Base-by-base conservation (phyloP, 2,113 vertebrate genomes). In the Xiphorhynchus elegans region DNA sequence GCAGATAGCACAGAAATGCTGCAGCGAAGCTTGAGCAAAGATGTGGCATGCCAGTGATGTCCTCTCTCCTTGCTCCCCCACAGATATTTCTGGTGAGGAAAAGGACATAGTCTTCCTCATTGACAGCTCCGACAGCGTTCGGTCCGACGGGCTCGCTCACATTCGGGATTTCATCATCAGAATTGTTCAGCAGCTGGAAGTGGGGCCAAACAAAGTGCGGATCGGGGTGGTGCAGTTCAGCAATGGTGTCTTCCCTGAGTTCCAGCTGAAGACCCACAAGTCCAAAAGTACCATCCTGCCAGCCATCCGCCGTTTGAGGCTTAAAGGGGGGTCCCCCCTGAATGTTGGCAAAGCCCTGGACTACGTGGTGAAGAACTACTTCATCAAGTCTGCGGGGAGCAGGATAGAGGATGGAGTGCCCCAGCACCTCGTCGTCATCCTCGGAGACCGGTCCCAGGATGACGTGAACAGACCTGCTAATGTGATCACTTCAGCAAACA, bases 71-170 rank as follows among this genome's bases (percentile, higher is more conserved):
- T 9, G 0, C 4, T 67, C 31, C 14, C 16, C 63, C 15, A 16
- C 77, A 98, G 98, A 14, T 2, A 17, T 94, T 12, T 95, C 98
- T 82, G 96, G 98, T 35, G 98, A 98, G 2, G 99, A 96, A 56
- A 99, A 98, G 9, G 99, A 99, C 95, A 97, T 99, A 7, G 97
- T 99, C 62, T 99, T 99, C 96, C 98, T 99, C 9, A 98, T 99
- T 24, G 99, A 99, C 95, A 99, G 99, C 75, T 99, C 99, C 1
- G 98, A 98, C 25, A 96, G 19, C 0, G 98, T 99, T 11, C 97
- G 96, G 58, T 0, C 75, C 0, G 94, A 89, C 0, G 99, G 98
- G 29, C 89, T 99, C 1, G 99, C 98, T 58, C 98, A 99, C 64
- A 99, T 99, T 52, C 98, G 99, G 31, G 99, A 99, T 94, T 99